phyloP scores from a whole-genome alignment of 2,113 vertebrate genomes.

The Centrocercus urophasianus region DNA sequence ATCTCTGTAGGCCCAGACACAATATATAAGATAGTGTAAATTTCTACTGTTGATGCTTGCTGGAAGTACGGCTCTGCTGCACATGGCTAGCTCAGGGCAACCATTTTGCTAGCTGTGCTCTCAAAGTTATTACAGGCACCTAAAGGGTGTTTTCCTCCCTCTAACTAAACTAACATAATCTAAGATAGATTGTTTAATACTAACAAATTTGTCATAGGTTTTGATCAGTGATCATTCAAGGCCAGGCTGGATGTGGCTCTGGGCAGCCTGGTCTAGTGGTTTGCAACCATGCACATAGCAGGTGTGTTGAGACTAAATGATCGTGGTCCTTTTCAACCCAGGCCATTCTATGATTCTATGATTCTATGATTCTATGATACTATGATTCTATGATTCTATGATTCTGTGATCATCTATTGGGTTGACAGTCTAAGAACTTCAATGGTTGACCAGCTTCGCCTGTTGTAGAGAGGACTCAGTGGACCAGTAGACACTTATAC shows the following conservation, averaged over 20 bases:
- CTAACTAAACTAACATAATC: not conserved
- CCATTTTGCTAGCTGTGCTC: not conserved
- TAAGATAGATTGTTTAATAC: not conserved
- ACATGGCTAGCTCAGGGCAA: not conserved
- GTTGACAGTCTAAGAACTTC: not conserved
- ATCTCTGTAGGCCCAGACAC: not conserved
- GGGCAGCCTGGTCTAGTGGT: too few species aligned
- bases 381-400: too few species aligned
- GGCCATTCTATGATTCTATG: too few species aligned
- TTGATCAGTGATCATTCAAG: not conserved
- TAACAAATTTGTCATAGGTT: not conserved
- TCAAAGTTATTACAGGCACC: not conserved
- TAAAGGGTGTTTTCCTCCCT: rapidly evolving
- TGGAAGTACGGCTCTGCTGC: not conserved
- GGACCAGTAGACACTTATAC: not conserved
- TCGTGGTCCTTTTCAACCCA: too few species aligned
- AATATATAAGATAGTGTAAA: not conserved
- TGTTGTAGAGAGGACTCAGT: rapidly evolving
- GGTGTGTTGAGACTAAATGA: too few species aligned
- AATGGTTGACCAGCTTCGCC: not conserved
- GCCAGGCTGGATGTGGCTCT: too few species aligned
- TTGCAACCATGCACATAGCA: too few species aligned
- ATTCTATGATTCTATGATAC: too few species aligned
- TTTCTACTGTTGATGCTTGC: not conserved
- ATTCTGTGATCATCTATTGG: not conserved